Percentiles rank a stretch among this genome's conserved stretches.
Conservation (phyloP, 64 coral and sea anemone species). For the Catalaphyllia jardinei region DNA sequence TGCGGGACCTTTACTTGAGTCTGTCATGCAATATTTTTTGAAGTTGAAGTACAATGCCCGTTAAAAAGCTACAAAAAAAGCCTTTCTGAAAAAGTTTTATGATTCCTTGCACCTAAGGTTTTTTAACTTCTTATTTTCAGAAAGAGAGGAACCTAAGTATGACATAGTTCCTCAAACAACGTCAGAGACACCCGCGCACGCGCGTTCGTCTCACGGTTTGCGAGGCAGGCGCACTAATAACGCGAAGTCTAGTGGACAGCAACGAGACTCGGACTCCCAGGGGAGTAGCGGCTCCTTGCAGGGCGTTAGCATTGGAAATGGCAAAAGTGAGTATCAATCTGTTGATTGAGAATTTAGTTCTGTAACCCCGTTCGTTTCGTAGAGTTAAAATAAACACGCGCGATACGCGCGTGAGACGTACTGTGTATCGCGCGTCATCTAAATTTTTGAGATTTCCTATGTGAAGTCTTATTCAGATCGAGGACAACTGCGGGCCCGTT, state of each 20-base stretch:
- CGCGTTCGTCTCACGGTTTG: neutral
- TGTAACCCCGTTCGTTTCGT: too few species aligned
- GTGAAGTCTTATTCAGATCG: too few species aligned
- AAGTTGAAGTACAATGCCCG: too few species aligned
- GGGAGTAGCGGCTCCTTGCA: neutral
- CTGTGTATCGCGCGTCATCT: too few species aligned
- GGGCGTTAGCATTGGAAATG: neutral
- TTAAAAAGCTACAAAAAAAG: too few species aligned
- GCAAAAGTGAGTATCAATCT: neutral
- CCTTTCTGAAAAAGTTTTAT: neutral
- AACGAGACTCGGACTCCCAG: conserved; percentile 9
- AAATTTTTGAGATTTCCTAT: too few species aligned
- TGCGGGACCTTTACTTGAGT: too few species aligned
- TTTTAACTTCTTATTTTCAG: neutral
- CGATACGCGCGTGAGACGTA: too few species aligned
- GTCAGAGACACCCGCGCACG: neutral
- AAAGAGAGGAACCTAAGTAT: neutral
- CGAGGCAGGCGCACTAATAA: neutral
- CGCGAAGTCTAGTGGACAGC: neutral
- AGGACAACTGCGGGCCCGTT: too few species aligned
- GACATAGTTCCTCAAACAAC: neutral
- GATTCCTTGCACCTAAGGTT: neutral
- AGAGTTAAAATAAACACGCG: too few species aligned
- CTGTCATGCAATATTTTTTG: too few species aligned
- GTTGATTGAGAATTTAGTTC: too few species aligned